Conservation (phyloP, 2,888 invertebrate genomes). For the Graphium colonna region DNA sequence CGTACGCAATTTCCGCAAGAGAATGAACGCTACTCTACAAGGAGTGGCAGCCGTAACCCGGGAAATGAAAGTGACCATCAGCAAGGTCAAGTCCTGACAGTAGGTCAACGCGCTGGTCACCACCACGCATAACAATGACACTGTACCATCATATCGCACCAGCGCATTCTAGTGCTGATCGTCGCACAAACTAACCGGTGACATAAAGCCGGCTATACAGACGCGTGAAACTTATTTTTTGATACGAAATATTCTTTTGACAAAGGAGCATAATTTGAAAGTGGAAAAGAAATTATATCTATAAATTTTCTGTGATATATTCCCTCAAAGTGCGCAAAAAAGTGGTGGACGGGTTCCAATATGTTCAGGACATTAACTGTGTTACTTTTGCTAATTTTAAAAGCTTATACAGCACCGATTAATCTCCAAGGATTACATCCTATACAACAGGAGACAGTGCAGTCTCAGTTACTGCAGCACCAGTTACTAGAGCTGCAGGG, state of each 20-base stretch:
- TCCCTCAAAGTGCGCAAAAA: no score
- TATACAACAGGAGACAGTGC: constrained; percentile 32
- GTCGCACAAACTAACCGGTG: not conserved
- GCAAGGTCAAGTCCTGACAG: constrained; percentile 59
- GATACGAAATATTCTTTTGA: no score
- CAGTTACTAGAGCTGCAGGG: constrained; percentile 37
- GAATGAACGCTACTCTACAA: not conserved
- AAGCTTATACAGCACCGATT: constrained; percentile 42
- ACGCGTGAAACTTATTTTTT: not conserved
- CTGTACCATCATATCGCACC: constrained; percentile 1
- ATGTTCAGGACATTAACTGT: constrained; percentile 26
- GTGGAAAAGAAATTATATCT: no score
- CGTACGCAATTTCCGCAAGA: constrained; percentile 1
- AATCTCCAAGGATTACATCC: constrained; percentile 29
- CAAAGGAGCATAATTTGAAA: no score
- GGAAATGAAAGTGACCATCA: constrained; percentile 52
- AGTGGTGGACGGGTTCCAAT: constrained; percentile 1
- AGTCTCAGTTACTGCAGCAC: constrained; percentile 38
- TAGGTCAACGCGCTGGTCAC: constrained; percentile 44
- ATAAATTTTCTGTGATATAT: no score
- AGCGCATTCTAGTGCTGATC: not conserved
- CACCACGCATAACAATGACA: constrained; percentile 10
- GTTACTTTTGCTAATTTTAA: constrained; percentile 36
- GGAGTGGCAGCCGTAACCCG: constrained; percentile 19
- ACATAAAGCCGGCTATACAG: not conserved